Evolutionary conservation across 2,113 vertebrate genomes (phyloP).

Genomic region (Pygathrix nemaeus): DNA sequence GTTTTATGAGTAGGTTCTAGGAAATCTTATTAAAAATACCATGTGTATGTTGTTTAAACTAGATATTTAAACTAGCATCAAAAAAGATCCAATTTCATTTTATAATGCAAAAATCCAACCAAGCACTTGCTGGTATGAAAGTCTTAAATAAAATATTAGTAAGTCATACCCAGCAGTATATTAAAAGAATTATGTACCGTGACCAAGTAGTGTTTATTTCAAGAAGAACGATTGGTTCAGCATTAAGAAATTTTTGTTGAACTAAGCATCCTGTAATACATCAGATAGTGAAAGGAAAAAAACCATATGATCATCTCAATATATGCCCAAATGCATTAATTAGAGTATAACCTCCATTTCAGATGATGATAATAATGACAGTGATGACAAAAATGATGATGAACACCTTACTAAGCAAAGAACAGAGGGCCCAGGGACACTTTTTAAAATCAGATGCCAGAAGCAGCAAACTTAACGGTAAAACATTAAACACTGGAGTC

Average conservation of each 20-base stretch:
- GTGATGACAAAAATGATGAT: background rate
- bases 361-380: background rate
- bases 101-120: background rate
- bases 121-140: constrained; percentile 7
- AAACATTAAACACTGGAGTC: background rate
- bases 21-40: constrained; percentile 51
- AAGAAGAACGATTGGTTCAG: constrained; percentile 15
- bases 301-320: background rate
- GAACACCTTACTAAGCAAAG: background rate
- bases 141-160: constrained; percentile 50
- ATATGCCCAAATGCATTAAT: constrained; percentile 12
- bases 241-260: background rate
- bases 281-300: constrained; percentile 19
- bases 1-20: constrained; percentile 47
- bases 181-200: background rate
- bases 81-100: constrained; percentile 48
- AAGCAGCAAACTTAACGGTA: background rate
- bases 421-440: background rate
- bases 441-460: background rate
- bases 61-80: background rate
- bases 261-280: background rate
- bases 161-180: constrained; percentile 18
- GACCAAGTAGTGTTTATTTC: constrained; percentile 24
- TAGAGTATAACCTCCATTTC: background rate
- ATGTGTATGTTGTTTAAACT: constrained; percentile 39